These are phyloP conservation scores for Calypte anna DNA, from an alignment of 2,113 vertebrate species.

Conservation along the genomic window DNA sequence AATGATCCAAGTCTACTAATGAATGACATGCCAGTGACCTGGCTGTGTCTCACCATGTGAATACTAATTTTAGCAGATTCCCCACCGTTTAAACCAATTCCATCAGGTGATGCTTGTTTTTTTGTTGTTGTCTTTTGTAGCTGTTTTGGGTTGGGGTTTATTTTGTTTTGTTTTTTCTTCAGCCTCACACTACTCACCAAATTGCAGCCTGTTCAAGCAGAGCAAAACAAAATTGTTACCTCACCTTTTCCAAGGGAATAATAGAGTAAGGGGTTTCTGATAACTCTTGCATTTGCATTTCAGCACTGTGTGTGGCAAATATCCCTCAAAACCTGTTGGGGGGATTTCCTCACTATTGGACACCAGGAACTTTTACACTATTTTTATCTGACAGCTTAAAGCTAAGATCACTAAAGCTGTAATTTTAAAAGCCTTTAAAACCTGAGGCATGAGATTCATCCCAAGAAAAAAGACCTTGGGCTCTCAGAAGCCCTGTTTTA, in stretches of 20 bases:
- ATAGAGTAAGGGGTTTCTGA: background rate
- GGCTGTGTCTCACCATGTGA: accelerated
- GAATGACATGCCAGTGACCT: background rate
- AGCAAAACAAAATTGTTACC: background rate
- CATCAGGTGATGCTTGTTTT: background rate
- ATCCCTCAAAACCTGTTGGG: background rate
- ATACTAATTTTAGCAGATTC: background rate
- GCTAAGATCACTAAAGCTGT: background rate
- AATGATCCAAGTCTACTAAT: background rate
- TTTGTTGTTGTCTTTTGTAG: background rate
- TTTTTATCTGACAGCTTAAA: background rate
- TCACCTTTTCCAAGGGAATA: background rate
- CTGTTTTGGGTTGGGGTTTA: no score
- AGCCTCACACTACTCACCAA: background rate
- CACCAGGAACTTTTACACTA: background rate
- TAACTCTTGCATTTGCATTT: background rate
- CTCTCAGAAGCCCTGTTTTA: accelerated
- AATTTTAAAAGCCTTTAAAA: background rate
- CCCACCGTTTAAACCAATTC: background rate
- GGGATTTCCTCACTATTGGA: background rate
- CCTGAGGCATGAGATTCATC: background rate
- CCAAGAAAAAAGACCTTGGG: background rate
- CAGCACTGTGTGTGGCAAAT: background rate
- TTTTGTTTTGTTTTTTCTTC: background rate
- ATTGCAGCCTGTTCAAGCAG: background rate